These are phyloP conservation scores for Agelaius tricolor DNA, from an alignment of 2,113 vertebrate genomes.

Conservation along the genomic window DNA sequence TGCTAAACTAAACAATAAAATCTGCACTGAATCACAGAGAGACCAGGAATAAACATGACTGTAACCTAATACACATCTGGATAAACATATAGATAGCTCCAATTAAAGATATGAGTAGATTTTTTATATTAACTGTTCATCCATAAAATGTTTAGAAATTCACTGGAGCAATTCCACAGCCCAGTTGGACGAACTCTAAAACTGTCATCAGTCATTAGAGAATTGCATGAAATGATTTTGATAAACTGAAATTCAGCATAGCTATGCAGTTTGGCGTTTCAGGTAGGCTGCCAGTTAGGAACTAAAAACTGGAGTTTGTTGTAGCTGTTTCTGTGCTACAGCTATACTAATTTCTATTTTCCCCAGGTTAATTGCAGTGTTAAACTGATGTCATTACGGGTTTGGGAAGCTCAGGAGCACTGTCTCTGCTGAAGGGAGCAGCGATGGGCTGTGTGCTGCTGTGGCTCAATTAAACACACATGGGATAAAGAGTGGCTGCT, in stretches of 20 bases:
- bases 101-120: neutral
- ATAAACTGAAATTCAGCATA: neutral
- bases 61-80: neutral
- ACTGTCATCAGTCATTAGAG: neutral
- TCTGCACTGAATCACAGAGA: neutral
- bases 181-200: neutral
- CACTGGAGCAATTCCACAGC: neutral
- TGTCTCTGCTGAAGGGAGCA: neutral
- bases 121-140: neutral
- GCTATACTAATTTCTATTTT: neutral
- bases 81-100: neutral
- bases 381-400: neutral
- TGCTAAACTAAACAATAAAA: neutral
- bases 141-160: neutral
- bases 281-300: neutral
- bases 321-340: neutral
- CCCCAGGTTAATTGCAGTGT: neutral
- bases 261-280: neutral
- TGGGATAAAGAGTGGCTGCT: neutral
- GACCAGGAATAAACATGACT: neutral
- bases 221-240: neutral
- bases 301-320: neutral
- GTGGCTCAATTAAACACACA: fast-evolving
- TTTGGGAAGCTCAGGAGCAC: neutral
- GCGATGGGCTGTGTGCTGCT: neutral